Evolutionary conservation across 2,113 vertebrate genomes (phyloP), one percentile per base, ranked within the genome.

Genomic region (Zapornia atra): DNA sequence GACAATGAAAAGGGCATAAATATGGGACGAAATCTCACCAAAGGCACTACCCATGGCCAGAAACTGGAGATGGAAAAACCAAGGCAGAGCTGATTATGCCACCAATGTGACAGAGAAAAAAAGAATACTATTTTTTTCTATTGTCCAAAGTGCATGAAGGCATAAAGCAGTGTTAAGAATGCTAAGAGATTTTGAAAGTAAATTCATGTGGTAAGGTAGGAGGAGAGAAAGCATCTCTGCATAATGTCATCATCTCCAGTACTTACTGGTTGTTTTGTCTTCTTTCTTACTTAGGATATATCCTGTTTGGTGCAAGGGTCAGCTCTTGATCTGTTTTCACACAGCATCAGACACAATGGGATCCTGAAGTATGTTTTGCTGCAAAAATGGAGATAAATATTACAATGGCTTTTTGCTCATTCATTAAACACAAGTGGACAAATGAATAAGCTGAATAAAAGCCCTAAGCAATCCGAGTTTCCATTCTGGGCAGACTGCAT

Each of bases 91-190:
- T 61, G 44, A 77, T 79, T 54, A 50, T 2, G 2, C 12, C 53
- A 81, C 14, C 7, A 44, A 22, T 10, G 22, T 44, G 76, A 38
- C 11, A 80, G 12, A 85, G 6, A 65, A 16, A 70, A 80, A 72
- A 53, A 59, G 19, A 1, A 0, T 28, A 1, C 3, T 33, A 44
- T 9, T 1, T 10, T 28, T 54, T 29, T 3, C 11, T 84, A 5
- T 7, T 46, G 36, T 68, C 38, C 15, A 3, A 81, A 86, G 68
- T 69, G 11, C 46, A 90, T 25, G 75, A 70, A 92, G 10, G 46
- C 36, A 69, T 40, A 66, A 83, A 93, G 15, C 19, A 78, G 44
- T 82, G 31, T 42, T 92, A 78, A 90, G 63, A 71, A 73, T 4
- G 26, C 48, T 56, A 76, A 38, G 56, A 71, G n/a, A 66, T 86